phyloP scores from a whole-genome alignment of 2,113 vertebrate genomes.

The Bos javanicus region DNA sequence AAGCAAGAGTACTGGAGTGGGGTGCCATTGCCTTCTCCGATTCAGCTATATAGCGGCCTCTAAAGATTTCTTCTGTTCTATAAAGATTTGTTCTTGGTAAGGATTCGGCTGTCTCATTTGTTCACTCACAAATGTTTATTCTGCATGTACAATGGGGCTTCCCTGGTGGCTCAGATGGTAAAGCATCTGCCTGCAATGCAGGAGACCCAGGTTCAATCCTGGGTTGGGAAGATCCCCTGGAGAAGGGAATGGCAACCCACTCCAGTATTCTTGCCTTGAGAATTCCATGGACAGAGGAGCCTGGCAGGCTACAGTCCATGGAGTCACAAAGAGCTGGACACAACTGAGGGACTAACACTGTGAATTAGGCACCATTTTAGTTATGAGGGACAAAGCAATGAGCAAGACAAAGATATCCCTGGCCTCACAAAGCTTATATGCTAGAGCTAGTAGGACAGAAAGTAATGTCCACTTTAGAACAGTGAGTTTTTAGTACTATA shows the following conservation, averaged over 20 bases:
- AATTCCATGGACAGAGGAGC: neutral
- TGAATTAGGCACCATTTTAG: neutral
- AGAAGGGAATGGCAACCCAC: neutral
- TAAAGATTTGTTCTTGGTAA: neutral
- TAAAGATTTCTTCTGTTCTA: neutral
- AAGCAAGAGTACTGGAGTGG: too few species aligned
- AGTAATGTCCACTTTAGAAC: neutral
- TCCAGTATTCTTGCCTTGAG: neutral
- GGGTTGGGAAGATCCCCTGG: neutral
- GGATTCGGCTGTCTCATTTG: neutral
- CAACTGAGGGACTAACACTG: neutral
- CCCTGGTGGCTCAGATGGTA: neutral
- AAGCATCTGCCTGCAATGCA: neutral
- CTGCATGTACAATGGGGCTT: neutral
- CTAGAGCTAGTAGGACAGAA: neutral
- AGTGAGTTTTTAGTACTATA: neutral
- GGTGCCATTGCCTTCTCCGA: too few species aligned
- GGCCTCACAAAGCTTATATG: neutral
- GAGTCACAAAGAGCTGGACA: neutral
- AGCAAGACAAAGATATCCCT: neutral
- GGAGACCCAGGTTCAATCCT: neutral
- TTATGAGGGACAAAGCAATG: neutral
- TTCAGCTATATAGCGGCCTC: neutral
- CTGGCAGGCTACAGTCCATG: neutral
- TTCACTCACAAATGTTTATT: neutral